Percentiles rank a stretch among this genome's conserved stretches.
phyloP scores from a whole-genome alignment of 2,888 invertebrate species.

The Mythimna pallens region DNA sequence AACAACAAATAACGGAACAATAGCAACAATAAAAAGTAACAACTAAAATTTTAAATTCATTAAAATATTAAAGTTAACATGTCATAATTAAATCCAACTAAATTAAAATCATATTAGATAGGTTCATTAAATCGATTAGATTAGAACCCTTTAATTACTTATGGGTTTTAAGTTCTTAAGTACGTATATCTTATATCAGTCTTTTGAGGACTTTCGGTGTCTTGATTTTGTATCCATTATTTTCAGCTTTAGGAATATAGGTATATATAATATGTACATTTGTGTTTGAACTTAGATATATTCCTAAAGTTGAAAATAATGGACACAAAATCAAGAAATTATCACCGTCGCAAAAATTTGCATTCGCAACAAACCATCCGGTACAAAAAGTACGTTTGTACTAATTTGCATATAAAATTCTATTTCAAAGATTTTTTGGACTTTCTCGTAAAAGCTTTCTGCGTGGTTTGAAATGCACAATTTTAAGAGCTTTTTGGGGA shows the following conservation, averaged over 20 bases:
- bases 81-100: no score
- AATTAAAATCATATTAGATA: no score
- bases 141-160: no score
- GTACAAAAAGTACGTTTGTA: constrained; percentile 34
- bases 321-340: constrained; percentile 16
- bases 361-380: constrained; percentile 6
- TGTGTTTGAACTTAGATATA: not conserved
- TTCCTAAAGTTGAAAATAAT: constrained; percentile 14
- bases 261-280: not conserved
- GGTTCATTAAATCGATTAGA: no score
- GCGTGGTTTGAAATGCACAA: constrained; percentile 21
- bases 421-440: constrained; percentile 34
- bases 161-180: no score
- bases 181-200: no score
- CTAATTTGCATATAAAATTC: constrained; percentile 37
- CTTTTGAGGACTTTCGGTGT: no score
- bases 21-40: no score
- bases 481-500: constrained; percentile 5
- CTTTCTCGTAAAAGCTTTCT: constrained; percentile 8
- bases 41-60: no score
- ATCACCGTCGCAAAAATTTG: not conserved
- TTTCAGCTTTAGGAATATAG: not conserved
- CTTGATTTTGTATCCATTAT: no score
- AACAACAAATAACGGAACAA: no score
- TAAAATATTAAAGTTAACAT: no score